phyloP scores from a whole-genome alignment of 2,888 invertebrate genomes.

The Sabatieria punctata region DNA sequence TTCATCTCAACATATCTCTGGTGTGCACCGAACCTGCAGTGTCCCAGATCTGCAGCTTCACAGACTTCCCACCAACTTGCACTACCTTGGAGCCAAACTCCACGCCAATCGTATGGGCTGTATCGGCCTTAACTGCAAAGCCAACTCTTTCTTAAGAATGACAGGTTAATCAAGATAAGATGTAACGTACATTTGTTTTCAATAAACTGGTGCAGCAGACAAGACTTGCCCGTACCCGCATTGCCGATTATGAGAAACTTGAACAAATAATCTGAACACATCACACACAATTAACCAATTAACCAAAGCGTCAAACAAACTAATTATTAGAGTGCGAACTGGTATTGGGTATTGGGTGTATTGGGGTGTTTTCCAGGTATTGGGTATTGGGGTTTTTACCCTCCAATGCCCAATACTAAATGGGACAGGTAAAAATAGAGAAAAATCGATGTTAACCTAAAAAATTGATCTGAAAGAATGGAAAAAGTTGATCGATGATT shows the following conservation, averaged over 20 bases:
- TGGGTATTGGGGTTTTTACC: too few relatives aligned
- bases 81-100: slow-evolving; percentile 72
- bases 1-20: neutral
- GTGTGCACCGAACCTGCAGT: slow-evolving; percentile 36
- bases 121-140: slow-evolving; percentile 55
- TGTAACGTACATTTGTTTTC: slow-evolving; percentile 53
- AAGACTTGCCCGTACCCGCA: slow-evolving; percentile 65
- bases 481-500: too few relatives aligned
- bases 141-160: neutral
- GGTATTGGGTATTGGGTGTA: too few relatives aligned
- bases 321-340: too few relatives aligned
- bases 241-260: slow-evolving; percentile 69
- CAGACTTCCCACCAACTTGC: slow-evolving; percentile 60
- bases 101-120: slow-evolving; percentile 66
- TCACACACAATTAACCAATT: too few relatives aligned
- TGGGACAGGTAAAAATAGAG: too few relatives aligned
- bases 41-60: slow-evolving; percentile 64
- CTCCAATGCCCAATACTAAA: too few relatives aligned
- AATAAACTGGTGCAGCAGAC: slow-evolving; percentile 62
- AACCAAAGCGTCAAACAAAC: too few relatives aligned
- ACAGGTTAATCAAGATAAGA: neutral
- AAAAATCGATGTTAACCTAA: too few relatives aligned
- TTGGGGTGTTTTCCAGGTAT: too few relatives aligned
- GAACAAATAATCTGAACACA: slow-evolving; percentile 57
- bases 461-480: too few relatives aligned